Base-by-base conservation (phyloP, 1,140 invertebrate species). In the Marisa cornuarietis region DNA sequence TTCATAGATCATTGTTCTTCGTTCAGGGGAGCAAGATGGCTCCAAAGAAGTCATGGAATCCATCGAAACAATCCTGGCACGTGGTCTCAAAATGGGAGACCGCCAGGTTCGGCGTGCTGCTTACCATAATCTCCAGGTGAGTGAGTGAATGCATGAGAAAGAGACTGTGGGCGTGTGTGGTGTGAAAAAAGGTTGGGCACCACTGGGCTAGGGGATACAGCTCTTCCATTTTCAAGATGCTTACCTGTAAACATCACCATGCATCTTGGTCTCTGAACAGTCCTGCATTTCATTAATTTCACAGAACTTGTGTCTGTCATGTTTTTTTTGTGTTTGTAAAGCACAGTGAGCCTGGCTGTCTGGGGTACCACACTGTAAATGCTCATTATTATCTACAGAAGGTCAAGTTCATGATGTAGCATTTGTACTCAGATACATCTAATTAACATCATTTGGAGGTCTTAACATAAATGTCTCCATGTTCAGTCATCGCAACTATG, bases 1-100 rank as follows among this genome's bases (percentile, higher is more conserved):
- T 58, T 58, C 16, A 58, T 58, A 58, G 11, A 58, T 18, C 16
- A 58, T 58, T 18, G 9, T 58, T 58, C 11, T 58, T 58, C 16
- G 13, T 73, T 7, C 73, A 68, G 78, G 71, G 61, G 72, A 82
- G n/a, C 65, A 82, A 10, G 73, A 31, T 58, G 74, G 74, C 65
- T 71, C 85, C 61, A 77, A 78, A n/a, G 84, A 84, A 63, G 86
- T 87, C 22, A 82, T 87, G 81, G 86, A 82, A 11, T 84, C 80
- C 79, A 86, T 87, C 65, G 66, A 86, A 66, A 83, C 80, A 54
- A 79, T 81, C 42, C 81, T 87, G 74, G 82, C 83, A 51, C 80
- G 65, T 68, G 85, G 86, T 63, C 76, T 87, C 18, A 79, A 73
- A 63, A 58, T 81, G 74, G 82, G 85, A 26, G 84, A 84, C 77